Conservation (phyloP, 2,888 invertebrate genomes). For the Caenorhabditis sulstoni region DNA sequence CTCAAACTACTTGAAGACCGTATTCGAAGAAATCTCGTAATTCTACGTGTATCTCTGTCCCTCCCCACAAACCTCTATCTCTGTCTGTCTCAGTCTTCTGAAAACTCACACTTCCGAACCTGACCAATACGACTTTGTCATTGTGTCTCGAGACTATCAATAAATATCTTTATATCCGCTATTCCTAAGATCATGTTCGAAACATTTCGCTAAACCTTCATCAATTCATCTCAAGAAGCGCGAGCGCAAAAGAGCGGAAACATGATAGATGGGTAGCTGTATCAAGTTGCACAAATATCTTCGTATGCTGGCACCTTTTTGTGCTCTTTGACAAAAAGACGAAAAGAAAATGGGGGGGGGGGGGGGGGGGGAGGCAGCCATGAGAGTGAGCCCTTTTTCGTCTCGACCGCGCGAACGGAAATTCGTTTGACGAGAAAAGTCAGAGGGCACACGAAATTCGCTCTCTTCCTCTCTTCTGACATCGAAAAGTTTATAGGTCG, state of each 20-base stretch:
- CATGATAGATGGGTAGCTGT: slow-evolving; percentile 47
- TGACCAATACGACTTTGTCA: slow-evolving; percentile 15
- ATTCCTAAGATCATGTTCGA: slow-evolving; percentile 2
- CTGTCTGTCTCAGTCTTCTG: no score
- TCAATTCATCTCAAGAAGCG: slow-evolving; percentile 29
- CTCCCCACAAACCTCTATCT: neutral
- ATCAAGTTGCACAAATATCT: slow-evolving; percentile 53
- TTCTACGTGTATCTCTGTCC: slow-evolving; percentile 33
- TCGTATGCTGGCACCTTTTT: slow-evolving; percentile 45
- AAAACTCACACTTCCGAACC: neutral
- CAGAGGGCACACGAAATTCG: slow-evolving; percentile 8
- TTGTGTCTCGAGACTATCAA: neutral
- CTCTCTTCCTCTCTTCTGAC: slow-evolving; percentile 16
- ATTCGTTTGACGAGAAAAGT: slow-evolving; percentile 28
- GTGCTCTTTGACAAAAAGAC: slow-evolving; percentile 15
- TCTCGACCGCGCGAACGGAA: slow-evolving; percentile 27
- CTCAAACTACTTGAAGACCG: slow-evolving; percentile 2
- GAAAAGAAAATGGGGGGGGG: no score
- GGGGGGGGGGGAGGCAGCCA: no score
- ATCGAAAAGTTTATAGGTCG: slow-evolving; percentile 52
- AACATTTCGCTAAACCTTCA: neutral
- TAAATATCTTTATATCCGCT: neutral
- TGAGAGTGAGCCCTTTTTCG: neutral
- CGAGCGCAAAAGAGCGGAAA: slow-evolving; percentile 21
- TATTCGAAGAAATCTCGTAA: slow-evolving; percentile 46